Evolutionary conservation across 2,113 vertebrate species (phyloP).

Genomic region (Mus musculus): DNA sequence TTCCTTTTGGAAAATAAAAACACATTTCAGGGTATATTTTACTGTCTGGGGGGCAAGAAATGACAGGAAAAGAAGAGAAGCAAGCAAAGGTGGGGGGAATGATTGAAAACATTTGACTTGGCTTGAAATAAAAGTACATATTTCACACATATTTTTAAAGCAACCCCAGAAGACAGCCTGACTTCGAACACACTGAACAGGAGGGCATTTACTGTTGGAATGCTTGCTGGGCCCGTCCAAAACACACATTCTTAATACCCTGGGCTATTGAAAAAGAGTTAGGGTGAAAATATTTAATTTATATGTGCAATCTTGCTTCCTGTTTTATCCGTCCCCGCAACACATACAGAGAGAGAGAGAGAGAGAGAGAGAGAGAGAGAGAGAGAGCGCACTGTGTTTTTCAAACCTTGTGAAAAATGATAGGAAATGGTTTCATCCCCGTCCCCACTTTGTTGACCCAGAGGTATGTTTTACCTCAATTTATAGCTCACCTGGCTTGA

Average conservation of each 20-base stretch:
- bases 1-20: conserved; percentile 86
- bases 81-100: conserved; percentile 41
- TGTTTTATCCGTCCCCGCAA: conserved; percentile 79
- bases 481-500: conserved; percentile 87
- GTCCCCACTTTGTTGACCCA: conserved; percentile 86
- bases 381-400: conserved; percentile 79
- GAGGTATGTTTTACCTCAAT: conserved; percentile 85
- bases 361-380: no score
- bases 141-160: conserved; percentile 94
- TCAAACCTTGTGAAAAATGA: conserved; percentile 83
- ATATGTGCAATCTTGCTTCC: conserved; percentile 89
- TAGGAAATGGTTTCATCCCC: conserved; percentile 87
- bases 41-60: conserved; percentile 72
- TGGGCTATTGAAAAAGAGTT: conserved; percentile 88
- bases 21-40: conserved; percentile 86
- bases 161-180: conserved; percentile 91
- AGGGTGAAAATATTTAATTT: conserved; percentile 91
- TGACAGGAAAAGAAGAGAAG: conserved; percentile 73
- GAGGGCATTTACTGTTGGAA: conserved; percentile 97
- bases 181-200: conserved; percentile 94
- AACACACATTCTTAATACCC: conserved; percentile 91
- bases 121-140: conserved; percentile 92
- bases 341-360: no score
- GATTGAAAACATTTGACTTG: conserved; percentile 95
- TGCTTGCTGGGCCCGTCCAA: conserved; percentile 92